phyloP scores from a whole-genome alignment of 2,113 vertebrate species.

The Chelonoidis abingdonii region DNA sequence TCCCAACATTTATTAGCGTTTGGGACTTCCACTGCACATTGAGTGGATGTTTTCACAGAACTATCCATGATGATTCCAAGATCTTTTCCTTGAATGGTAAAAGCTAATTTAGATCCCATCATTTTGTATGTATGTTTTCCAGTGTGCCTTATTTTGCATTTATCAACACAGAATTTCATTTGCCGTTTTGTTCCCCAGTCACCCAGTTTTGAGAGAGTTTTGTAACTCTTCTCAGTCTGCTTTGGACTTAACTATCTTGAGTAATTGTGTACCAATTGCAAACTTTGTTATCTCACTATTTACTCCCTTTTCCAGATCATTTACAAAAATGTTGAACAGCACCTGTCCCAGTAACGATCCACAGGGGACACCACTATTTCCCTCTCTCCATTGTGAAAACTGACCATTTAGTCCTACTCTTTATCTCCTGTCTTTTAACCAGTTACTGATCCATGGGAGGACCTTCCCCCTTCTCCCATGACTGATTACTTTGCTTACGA shows the following conservation, averaged over 20 bases:
- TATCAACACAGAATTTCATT: neutral
- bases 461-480: neutral
- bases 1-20: neutral
- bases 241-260: neutral
- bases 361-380: neutral
- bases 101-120: neutral
- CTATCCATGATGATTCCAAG: neutral
- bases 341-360: too few species aligned
- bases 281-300: neutral
- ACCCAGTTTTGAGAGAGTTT: neutral
- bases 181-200: neutral
- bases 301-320: neutral
- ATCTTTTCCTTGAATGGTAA: neutral
- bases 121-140: neutral
- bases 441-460: neutral
- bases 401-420: neutral
- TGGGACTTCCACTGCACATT: neutral
- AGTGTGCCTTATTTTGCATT: neutral
- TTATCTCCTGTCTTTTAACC: neutral
- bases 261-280: neutral
- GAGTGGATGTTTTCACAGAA: neutral
- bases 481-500: neutral
- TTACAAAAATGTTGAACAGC: neutral
- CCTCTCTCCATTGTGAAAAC: too few species aligned
- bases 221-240: neutral